Conservation (phyloP, 2,888 invertebrate species). For the Linyphia triangularis region DNA sequence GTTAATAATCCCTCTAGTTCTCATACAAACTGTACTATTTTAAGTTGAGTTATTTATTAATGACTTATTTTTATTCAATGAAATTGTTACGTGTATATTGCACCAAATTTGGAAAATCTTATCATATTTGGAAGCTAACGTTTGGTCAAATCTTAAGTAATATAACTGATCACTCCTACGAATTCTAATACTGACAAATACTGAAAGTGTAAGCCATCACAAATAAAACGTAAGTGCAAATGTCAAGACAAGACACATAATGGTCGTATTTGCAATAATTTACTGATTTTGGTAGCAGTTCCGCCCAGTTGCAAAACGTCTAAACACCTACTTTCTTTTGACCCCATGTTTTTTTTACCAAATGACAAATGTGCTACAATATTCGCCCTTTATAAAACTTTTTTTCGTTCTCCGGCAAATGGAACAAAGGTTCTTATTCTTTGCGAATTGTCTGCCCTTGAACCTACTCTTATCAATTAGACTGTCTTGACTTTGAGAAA, state of each 20-base stretch:
- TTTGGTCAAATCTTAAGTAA: no score
- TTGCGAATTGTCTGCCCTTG: constrained; percentile 38
- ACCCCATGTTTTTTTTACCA: constrained; percentile 20
- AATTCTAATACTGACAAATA: no score
- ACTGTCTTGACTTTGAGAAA: constrained; percentile 21
- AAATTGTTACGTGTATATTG: no score
- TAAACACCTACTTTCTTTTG: constrained; percentile 48
- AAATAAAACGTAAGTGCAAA: background rate
- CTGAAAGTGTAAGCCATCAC: no score
- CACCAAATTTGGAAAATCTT: no score
- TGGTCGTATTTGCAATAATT: background rate
- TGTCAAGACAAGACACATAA: background rate
- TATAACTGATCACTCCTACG: no score
- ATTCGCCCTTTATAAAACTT: background rate
- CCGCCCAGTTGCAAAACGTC: constrained; percentile 1
- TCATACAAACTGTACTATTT: no score
- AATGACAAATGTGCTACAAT: constrained; percentile 19
- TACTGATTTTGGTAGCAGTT: background rate
- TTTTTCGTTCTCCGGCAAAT: constrained; percentile 2
- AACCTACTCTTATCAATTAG: constrained; percentile 36
- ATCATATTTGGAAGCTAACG: no score
- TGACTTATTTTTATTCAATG: no score
- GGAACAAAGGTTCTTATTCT: constrained; percentile 23
- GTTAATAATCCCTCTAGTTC: no score
- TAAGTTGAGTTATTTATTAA: no score